These are phyloP conservation scores for Myotis planiceps DNA, from an alignment of 2,797 vertebrate genomes.

Conservation along the genomic window DNA sequence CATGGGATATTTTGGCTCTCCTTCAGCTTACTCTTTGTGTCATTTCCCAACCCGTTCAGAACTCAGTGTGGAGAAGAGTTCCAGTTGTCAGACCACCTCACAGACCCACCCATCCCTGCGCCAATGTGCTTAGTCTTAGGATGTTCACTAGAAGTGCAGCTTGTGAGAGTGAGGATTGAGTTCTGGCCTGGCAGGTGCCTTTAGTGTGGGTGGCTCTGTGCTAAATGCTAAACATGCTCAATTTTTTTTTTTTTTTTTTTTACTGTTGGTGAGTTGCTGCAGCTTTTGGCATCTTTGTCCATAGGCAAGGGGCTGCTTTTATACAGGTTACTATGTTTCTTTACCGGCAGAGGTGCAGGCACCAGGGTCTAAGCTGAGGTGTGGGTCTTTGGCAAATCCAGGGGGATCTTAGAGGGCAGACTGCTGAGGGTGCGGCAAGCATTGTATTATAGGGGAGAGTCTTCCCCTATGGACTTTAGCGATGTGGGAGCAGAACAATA, in stretches of 20 bases:
- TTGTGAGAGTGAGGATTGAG: background rate
- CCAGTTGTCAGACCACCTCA: background rate
- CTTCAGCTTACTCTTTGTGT: background rate
- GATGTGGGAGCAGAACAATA: background rate
- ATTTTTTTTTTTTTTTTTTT: background rate
- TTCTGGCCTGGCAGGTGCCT: background rate
- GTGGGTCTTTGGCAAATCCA: background rate
- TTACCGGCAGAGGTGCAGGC: background rate
- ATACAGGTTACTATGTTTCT: background rate
- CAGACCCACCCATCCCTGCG: background rate
- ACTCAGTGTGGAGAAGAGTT: background rate
- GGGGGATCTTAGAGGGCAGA: background rate
- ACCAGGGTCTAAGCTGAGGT: background rate
- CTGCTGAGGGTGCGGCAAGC: background rate
- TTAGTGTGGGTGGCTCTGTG: background rate
- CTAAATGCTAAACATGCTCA: background rate
- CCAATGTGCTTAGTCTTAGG: background rate
- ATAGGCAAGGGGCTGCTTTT: background rate
- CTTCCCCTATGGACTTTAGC: background rate
- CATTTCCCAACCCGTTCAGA: background rate
- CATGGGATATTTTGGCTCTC: background rate
- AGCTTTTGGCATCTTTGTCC: background rate
- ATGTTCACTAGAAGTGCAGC: background rate
- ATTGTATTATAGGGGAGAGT: background rate
- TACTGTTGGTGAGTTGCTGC: background rate